Base-by-base conservation (phyloP, 1,140 invertebrate species). In the Thaumetopoea pityocampa region DNA sequence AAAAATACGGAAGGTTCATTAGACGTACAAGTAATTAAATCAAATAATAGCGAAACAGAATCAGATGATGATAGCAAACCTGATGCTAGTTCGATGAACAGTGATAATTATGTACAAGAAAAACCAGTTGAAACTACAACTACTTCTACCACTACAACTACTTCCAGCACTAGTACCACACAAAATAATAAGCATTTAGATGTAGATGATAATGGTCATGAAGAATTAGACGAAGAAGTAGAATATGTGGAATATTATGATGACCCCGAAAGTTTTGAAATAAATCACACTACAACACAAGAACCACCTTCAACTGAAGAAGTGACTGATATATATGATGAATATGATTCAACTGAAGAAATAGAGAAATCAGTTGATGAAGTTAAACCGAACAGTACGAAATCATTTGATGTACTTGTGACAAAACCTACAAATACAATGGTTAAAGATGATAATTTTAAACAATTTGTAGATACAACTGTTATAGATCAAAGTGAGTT, bases 21-120 rank as follows among this genome's bases (percentile, higher is more conserved):
- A 58, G 86, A 87, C 58, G 87, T 88, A 0, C 64, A 88, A 77
- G 82, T 88, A 5, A 86, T 88, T 6, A 85, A 86, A 60, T 82
- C 81, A 11, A 82, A 82, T 52, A 62, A 59, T 20, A 63, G 33
- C 19, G 44, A 41, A 34, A 38, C 16, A 26, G 51, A 63, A 15
- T 30, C 30, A 24, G 5, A 26, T 16, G 60, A 69, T 40, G 76
- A 82, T 34, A 82, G 61, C 41, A 80, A 74, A 45, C 68, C 76
- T 35, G 77, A 80, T 42, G 73, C 73, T 15, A 74, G 67, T 54
- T 77, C 59, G 16, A 72, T 82, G 70, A 67, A 71, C 60, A 32
- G 46, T 17, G 68, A 76, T 36, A 81, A 82, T 51, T 35, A 71
- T 9, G 35, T 60, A 16, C 70, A 73, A 52, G 45, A 66, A 23